A percentile compares a stretch with the other conserved stretches of the same genome.
phyloP scores from a whole-genome alignment of 2,888 invertebrate species.

The Fissipunctia ypsillon region DNA sequence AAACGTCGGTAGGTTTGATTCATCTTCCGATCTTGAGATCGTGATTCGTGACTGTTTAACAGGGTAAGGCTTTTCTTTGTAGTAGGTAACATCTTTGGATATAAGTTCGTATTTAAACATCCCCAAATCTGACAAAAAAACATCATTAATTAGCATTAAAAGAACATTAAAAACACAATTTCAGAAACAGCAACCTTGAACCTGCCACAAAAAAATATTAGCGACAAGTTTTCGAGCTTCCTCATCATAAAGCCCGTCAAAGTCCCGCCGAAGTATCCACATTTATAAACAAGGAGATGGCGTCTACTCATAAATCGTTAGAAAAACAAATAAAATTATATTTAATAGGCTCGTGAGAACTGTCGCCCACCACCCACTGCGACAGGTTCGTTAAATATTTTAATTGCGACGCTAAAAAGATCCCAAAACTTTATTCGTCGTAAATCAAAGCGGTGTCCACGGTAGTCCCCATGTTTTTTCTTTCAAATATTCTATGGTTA shows the following conservation, averaged over 20 bases:
- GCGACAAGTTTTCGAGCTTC: slow-evolving; percentile 69
- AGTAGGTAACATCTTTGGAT: not conserved
- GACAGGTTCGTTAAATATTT: slow-evolving; percentile 88
- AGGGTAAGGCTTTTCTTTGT: not conserved
- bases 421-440: slow-evolving; percentile 85
- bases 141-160: not conserved
- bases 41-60: slow-evolving; percentile 30
- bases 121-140: not conserved
- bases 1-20: slow-evolving; percentile 23
- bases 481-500: slow-evolving; percentile 51
- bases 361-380: slow-evolving; percentile 90
- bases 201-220: slow-evolving; percentile 34
- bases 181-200: slow-evolving; percentile 23
- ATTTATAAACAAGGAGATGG: slow-evolving; percentile 76
- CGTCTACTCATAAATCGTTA: slow-evolving; percentile 76
- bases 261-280: slow-evolving; percentile 70
- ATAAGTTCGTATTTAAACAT: slow-evolving; percentile 3
- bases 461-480: slow-evolving; percentile 77
- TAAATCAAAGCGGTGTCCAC: slow-evolving; percentile 88
- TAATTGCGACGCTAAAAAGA: slow-evolving; percentile 89
- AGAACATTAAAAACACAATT: not conserved
- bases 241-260: slow-evolving; percentile 76
- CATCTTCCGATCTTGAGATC: slow-evolving; percentile 6
- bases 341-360: slow-evolving; percentile 90
- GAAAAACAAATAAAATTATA: slow-evolving; percentile 88